A percentile compares a stretch with the other conserved stretches of the same genome.
phyloP scores from a whole-genome alignment of 2,888 invertebrate genomes.

The Polietes domitor region DNA sequence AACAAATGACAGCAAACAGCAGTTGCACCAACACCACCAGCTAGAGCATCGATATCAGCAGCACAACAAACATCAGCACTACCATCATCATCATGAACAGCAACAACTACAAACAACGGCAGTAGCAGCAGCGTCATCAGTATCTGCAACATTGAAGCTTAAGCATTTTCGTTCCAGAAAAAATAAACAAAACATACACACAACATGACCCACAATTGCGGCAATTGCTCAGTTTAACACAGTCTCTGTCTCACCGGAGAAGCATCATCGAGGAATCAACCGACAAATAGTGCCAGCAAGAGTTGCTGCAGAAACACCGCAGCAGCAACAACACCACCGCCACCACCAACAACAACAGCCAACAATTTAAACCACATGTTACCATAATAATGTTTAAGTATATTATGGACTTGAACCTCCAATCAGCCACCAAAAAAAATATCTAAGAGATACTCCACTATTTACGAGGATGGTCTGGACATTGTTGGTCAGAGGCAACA shows the following conservation, averaged over 20 bases:
- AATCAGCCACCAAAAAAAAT: constrained; percentile 54
- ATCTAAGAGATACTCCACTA: background rate
- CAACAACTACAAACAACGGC: too few relatives aligned
- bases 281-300: constrained; percentile 20
- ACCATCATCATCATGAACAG: constrained; percentile 24
- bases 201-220: constrained; percentile 66
- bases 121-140: background rate
- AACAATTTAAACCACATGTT: constrained; percentile 61
- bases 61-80: background rate
- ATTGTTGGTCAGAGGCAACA: background rate
- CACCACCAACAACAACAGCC: constrained; percentile 19
- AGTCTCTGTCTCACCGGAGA: constrained; percentile 19
- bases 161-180: constrained; percentile 29
- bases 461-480: background rate
- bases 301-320: constrained; percentile 4
- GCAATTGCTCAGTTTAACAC: constrained; percentile 38
- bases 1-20: constrained; percentile 1
- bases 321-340: constrained; percentile 18
- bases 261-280: constrained; percentile 28
- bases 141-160: constrained; percentile 41
- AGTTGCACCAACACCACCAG: background rate
- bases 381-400: constrained; percentile 61
- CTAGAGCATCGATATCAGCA: constrained; percentile 41
- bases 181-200: background rate
- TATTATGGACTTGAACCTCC: constrained; percentile 63